phyloP scores from a whole-genome alignment of 1,140 invertebrate genomes.

The Tetramorium simillimum region DNA sequence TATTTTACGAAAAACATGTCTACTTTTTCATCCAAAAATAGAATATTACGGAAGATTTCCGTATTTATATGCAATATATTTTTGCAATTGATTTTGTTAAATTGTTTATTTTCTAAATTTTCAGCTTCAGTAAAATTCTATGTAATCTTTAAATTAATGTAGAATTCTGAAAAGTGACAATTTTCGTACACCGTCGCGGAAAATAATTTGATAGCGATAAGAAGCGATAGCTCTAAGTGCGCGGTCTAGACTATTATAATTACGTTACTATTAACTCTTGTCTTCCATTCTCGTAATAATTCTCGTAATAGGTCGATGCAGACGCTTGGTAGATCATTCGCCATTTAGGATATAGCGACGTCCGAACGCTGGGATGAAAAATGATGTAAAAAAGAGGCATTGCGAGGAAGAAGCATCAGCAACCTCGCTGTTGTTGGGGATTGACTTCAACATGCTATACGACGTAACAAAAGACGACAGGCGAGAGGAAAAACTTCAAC shows the following conservation, averaged over 20 bases:
- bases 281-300: slow-evolving; percentile 23
- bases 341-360: neutral
- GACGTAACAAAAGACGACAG: slow-evolving; percentile 34
- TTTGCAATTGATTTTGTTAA: neutral
- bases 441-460: neutral
- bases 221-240: neutral
- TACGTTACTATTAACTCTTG: neutral
- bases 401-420: neutral
- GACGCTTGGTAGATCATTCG: neutral
- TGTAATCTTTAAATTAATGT: neutral
- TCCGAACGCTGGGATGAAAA: slow-evolving; percentile 3
- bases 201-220: slow-evolving; percentile 14
- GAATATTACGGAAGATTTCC: neutral
- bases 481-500: slow-evolving; percentile 10
- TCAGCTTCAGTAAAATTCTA: neutral
- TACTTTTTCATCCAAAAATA: neutral
- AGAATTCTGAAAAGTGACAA: neutral
- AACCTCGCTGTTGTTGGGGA: neutral
- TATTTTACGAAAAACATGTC: neutral
- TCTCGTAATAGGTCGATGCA: neutral
- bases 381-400: neutral
- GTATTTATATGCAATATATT: neutral
- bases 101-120: neutral
- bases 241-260: neutral
- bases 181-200: neutral